Base-by-base conservation (phyloP, 2,113 vertebrate species). In the Labrus mixtus region DNA sequence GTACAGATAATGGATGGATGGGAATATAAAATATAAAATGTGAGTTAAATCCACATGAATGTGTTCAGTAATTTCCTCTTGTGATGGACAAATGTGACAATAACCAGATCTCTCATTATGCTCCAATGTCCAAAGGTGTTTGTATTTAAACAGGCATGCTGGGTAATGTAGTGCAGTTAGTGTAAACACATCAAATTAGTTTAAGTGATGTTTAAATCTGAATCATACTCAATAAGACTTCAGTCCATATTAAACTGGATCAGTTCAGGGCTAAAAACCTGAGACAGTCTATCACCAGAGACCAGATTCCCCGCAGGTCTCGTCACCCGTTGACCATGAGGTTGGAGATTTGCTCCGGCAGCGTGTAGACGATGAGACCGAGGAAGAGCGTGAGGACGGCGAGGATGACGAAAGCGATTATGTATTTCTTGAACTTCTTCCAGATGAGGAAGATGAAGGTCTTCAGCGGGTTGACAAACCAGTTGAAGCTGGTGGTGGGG, bases 401-500 rank as follows among this genome's bases (percentile, higher is more conserved):
- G 5, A 96, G 89, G 73, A 99, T 22, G 29, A 96, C 22, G 57
- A 97, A 65, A 43, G 95, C 81, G 71, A 98, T 94, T 72, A 98
- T 96, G 79, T 95, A 95, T 87, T 90, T 96, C 94, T 97, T 98
- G 86, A 96, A 97, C 37, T 95, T 94, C 81, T 92, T 96, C 96
- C 96, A 97, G 89, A 98, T 96, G 74, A 98, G 96, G 93, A 96
- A 97, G 81, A 97, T 62, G 9, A 97, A 98, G 19, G 97, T 97
- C 91, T 98, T 99, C 93, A 99, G 78, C 0, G 96, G 97, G 78
- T 98, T 98, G 89, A 97, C 81, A 45, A 98, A 95, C 97, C 97
- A 98, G 89, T 90, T 94, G 88, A 99, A 99, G 71, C 94, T 96
- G 10, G 95, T 99, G 91, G 95, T 95, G 29, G 97, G 97, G 16